Percentiles rank a stretch among this genome's conserved stretches.
These are phyloP conservation scores for Danio jaintianensis DNA, from an alignment of 2,797 vertebrate species.

Conservation along the genomic window DNA sequence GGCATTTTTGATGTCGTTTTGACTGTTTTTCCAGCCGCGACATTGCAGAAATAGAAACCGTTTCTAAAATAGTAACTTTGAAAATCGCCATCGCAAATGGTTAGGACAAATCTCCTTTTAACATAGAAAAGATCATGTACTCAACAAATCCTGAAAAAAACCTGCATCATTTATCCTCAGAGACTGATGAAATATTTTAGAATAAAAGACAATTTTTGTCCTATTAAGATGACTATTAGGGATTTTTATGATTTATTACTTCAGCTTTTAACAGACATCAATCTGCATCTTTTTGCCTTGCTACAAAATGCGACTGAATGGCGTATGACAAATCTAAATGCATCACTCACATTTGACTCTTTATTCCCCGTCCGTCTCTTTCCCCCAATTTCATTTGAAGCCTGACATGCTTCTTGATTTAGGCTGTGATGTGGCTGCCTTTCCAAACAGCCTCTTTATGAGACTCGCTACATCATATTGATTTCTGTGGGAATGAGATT, in stretches of 20 bases:
- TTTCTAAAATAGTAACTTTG: no score
- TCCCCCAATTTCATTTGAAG: conserved; percentile 68
- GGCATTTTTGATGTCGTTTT: no score
- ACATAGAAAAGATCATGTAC: no score
- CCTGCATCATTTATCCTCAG: no score
- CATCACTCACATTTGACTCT: conserved; percentile 51
- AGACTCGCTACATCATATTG: conserved; percentile 72
- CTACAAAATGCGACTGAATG: conserved; percentile 28
- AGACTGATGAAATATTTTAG: conserved; percentile 12
- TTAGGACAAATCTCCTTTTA: no score
- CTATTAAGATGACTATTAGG: conserved; percentile 63
- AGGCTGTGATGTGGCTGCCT: conserved; percentile 72
- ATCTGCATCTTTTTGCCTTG: conserved; percentile 60
- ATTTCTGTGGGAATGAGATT: conserved; percentile 77
- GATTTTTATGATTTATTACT: conserved; percentile 65
- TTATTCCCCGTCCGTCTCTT: conserved; percentile 49
- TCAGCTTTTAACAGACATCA: conserved; percentile 65
- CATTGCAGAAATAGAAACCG: no score
- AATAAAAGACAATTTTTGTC: conserved; percentile 66
- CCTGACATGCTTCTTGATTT: conserved; percentile 76
- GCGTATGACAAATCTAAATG: conserved; percentile 55
- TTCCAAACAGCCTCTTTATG: conserved; percentile 73
- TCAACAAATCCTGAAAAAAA: no score
- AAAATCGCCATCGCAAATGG: no score
- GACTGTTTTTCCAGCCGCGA: no score